Conservation (phyloP, 2,888 invertebrate genomes). For the Rotaria magnacalcarata region DNA sequence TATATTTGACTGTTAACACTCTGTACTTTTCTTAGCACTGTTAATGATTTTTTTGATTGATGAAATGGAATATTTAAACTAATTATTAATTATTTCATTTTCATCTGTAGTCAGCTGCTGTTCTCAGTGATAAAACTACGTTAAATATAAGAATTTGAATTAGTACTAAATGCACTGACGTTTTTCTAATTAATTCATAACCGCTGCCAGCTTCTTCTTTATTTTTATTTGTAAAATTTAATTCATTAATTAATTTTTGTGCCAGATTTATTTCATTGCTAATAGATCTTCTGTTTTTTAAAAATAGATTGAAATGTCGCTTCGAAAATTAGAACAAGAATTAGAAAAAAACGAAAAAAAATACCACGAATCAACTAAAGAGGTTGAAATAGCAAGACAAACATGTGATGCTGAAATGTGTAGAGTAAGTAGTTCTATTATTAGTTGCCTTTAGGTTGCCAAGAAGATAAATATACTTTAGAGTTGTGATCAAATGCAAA, state of each 20-base stretch:
- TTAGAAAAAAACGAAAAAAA: conserved; percentile 40
- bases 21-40: background rate
- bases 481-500: conserved; percentile 42
- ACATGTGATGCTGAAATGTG: conserved; percentile 34
- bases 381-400: conserved; percentile 41
- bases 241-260: too few species aligned
- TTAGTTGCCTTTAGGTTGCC: too few species aligned
- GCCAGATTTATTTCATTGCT: too few species aligned
- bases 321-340: conserved; percentile 36
- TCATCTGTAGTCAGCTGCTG: background rate
- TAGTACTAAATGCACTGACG: background rate
- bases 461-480: background rate
- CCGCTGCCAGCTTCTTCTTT: background rate
- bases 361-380: conserved; percentile 38
- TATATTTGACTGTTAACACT: background rate
- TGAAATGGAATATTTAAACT: too few species aligned
- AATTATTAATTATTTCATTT: background rate
- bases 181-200: background rate
- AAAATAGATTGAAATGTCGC: conserved; percentile 32
- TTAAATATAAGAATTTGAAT: background rate
- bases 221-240: too few species aligned
- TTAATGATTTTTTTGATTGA: too few species aligned
- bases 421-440: background rate
- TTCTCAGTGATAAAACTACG: background rate
- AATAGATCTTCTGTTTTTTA: background rate